Evolutionary conservation across 2,888 invertebrate species (phyloP).

Genomic region (Dusona sp.): DNA sequence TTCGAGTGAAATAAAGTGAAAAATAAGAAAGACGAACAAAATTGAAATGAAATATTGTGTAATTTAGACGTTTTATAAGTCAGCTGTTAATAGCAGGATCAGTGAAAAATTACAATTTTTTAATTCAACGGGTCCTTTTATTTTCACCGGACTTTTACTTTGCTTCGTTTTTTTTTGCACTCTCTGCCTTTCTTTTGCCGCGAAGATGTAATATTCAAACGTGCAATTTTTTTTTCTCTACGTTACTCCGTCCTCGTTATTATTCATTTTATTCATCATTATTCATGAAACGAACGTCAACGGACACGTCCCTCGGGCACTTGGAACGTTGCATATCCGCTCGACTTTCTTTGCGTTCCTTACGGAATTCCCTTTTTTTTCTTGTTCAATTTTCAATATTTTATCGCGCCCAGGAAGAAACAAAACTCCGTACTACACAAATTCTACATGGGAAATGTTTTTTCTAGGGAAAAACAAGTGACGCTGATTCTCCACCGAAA

Average conservation of each 20-base stretch:
- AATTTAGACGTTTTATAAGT: not conserved
- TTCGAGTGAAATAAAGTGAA: constrained; percentile 2
- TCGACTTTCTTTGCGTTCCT: constrained; percentile 46
- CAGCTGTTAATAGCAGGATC: not conserved
- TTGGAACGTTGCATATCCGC: constrained; percentile 52
- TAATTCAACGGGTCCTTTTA: not conserved
- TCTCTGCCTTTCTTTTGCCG: constrained; percentile 34
- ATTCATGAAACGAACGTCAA: constrained; percentile 65
- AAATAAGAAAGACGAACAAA: constrained; percentile 4
- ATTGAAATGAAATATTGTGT: not conserved
- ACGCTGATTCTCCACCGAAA: not conserved
- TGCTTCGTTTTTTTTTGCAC: not conserved
- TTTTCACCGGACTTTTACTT: not conserved
- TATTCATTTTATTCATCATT: constrained; percentile 71
- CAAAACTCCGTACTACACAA: constrained; percentile 12
- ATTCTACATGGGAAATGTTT: constrained; percentile 5
- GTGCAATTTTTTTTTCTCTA: constrained; percentile 47
- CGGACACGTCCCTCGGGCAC: constrained; percentile 53
- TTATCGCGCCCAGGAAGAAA: constrained; percentile 56
- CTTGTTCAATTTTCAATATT: constrained; percentile 30
- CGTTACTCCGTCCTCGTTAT: constrained; percentile 59
- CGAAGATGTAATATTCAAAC: constrained; percentile 46
- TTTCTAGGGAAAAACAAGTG: not conserved
- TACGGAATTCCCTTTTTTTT: constrained; percentile 14
- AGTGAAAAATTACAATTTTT: not conserved